Conservation (phyloP, 2,113 vertebrate genomes). For the Hucho hucho region DNA sequence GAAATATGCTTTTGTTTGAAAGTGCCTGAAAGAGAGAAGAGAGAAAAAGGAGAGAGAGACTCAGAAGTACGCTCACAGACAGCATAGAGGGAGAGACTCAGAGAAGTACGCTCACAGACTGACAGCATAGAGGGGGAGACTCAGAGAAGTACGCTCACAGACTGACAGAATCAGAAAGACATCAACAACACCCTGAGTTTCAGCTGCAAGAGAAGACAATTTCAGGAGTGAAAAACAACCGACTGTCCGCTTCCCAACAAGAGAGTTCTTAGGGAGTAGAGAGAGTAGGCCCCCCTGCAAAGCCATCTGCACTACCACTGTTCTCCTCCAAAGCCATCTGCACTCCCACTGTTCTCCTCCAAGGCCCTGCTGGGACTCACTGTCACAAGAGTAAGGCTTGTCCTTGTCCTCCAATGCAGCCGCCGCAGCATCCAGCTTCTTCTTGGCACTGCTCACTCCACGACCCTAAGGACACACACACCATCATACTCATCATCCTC, state of each 20-base stretch:
- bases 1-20: constrained; percentile 98
- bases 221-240: constrained; percentile 59
- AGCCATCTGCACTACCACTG: too few relatives aligned
- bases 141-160: too few relatives aligned
- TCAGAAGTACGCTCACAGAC: background rate
- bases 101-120: too few relatives aligned
- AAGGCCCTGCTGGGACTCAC: constrained; percentile 76
- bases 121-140: too few relatives aligned
- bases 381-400: constrained; percentile 96
- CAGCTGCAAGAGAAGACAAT: background rate
- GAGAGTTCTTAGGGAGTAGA: background rate
- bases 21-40: constrained; percentile 96
- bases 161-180: background rate
- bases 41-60: constrained; percentile 28
- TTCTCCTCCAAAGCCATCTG: background rate
- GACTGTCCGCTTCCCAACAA: background rate
- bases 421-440: constrained; percentile 87
- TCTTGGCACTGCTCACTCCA: constrained; percentile 82
- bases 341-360: background rate
- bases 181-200: background rate
- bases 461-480: constrained; percentile 77
- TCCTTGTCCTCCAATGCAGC: constrained; percentile 86
- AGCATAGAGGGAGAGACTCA: too few relatives aligned
- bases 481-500: background rate
- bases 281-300: background rate